A percentile compares a stretch with the other conserved stretches of the same genome.
Conservation (phyloP, 1,140 invertebrate genomes). For the Drosophila lini region DNA sequence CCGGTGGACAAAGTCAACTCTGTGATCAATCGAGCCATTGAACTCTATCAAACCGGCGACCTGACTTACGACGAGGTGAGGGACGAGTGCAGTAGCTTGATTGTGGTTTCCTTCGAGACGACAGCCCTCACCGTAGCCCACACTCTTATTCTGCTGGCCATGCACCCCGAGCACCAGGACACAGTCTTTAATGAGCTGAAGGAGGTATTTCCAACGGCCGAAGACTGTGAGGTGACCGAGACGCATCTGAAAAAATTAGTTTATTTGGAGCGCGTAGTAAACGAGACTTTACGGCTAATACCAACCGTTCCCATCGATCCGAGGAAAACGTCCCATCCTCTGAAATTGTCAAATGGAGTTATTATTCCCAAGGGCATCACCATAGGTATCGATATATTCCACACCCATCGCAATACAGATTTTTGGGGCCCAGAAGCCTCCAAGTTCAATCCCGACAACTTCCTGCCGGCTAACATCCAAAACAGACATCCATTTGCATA, state of each 20-base stretch:
- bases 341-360: conserved; percentile 50
- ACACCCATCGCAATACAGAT: conserved; percentile 53
- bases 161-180: conserved; percentile 84
- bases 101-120: conserved; percentile 66
- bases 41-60: conserved; percentile 30
- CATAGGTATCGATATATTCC: conserved; percentile 50
- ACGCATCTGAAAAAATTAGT: conserved; percentile 86
- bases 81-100: conserved; percentile 50
- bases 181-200: conserved; percentile 87
- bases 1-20: not conserved
- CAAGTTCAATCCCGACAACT: conserved; percentile 73
- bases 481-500: conserved; percentile 57
- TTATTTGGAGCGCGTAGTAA: conserved; percentile 87
- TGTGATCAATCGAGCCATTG: conserved; percentile 42
- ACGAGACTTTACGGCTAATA: conserved; percentile 86
- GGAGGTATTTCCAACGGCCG: conserved; percentile 85
- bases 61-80: conserved; percentile 49
- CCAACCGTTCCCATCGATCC: conserved; percentile 52
- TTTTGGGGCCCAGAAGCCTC: conserved; percentile 63
- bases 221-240: conserved; percentile 84
- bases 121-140: conserved; percentile 48
- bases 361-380: conserved; percentile 44
- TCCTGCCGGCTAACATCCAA: conserved; percentile 52
- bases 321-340: conserved; percentile 30
- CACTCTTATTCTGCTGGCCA: conserved; percentile 57